phyloP scores from a whole-genome alignment of 2,797 vertebrate genomes.

The Dendrocincla tyrannina region DNA sequence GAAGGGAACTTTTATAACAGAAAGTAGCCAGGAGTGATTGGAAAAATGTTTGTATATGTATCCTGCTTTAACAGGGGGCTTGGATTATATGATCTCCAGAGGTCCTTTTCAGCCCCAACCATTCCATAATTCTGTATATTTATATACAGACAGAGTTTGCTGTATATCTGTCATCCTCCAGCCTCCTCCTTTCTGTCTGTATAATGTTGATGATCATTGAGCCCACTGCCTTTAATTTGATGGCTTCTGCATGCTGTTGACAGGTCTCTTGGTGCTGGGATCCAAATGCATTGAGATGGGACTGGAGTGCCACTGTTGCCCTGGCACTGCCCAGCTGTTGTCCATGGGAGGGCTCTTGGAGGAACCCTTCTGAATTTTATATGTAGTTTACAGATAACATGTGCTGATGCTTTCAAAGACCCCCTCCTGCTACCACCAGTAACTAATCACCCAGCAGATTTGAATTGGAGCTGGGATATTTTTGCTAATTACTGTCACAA shows the following conservation, averaged over 20 bases:
- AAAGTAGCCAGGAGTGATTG: background rate
- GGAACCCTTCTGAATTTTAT: background rate
- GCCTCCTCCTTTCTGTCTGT: background rate
- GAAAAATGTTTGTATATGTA: background rate
- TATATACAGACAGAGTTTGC: background rate
- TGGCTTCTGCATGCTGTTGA: background rate
- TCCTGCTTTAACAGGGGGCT: background rate
- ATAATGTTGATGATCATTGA: background rate
- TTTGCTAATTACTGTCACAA: background rate
- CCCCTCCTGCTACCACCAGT: background rate
- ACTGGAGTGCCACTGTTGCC: fast-evolving
- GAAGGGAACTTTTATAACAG: background rate
- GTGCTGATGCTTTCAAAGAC: background rate
- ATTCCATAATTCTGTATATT: background rate
- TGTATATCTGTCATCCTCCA: background rate
- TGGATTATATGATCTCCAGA: background rate
- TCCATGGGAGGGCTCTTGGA: fast-evolving
- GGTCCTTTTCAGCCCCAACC: background rate
- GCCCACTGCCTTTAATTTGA: background rate
- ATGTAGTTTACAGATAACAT: fast-evolving
- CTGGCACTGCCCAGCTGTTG: background rate
- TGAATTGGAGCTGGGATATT: background rate
- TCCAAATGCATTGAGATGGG: fast-evolving
- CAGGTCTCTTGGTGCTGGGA: background rate
- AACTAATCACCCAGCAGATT: background rate